These are phyloP conservation scores for Nothobranchius furzeri DNA, from an alignment of 2,113 vertebrate genomes.

Conservation along the genomic window DNA sequence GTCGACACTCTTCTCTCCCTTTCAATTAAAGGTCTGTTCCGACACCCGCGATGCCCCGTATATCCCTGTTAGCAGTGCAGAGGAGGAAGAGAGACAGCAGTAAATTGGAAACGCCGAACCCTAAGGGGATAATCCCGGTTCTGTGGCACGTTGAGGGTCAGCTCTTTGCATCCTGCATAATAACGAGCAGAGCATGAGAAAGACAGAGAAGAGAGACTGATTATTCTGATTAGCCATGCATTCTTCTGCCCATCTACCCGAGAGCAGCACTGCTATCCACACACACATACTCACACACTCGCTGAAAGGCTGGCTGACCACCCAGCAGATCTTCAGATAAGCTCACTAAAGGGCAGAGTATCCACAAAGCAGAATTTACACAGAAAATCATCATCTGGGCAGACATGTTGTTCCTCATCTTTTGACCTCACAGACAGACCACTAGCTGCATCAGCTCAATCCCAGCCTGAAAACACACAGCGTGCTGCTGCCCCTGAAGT, in stretches of 20 bases:
- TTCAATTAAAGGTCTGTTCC: conserved; percentile 63
- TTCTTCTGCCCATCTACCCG: conserved; percentile 44
- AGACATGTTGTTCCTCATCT: conserved; percentile 37
- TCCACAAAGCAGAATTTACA: conserved; percentile 48
- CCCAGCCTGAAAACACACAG: conserved; percentile 34
- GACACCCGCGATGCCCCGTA: conserved; percentile 26
- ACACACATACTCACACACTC: conserved; percentile 10
- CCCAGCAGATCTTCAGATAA: conserved; percentile 56
- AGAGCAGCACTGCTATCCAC: conserved; percentile 18
- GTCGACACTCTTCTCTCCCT: conserved; percentile 42
- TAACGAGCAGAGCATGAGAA: conserved; percentile 45
- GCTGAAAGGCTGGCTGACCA: conserved; percentile 34
- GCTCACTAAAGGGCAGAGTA: conserved; percentile 48
- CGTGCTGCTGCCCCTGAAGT: conserved; percentile 8
- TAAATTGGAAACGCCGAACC: conserved; percentile 53
- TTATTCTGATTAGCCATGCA: conserved; percentile 56
- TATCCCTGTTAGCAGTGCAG: conserved; percentile 44
- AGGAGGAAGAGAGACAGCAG: conserved; percentile 39
- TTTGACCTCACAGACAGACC: conserved; percentile 61
- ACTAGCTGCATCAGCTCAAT: conserved; percentile 36
- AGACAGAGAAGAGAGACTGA: conserved; percentile 41
- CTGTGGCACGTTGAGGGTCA: conserved; percentile 54
- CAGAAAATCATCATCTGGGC: conserved; percentile 50
- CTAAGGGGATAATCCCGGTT: conserved; percentile 57
- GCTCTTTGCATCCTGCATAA: conserved; percentile 55